These are phyloP conservation scores for Pachliopta kotzebuea DNA, from an alignment of 2,888 invertebrate species.

Conservation along the genomic window DNA sequence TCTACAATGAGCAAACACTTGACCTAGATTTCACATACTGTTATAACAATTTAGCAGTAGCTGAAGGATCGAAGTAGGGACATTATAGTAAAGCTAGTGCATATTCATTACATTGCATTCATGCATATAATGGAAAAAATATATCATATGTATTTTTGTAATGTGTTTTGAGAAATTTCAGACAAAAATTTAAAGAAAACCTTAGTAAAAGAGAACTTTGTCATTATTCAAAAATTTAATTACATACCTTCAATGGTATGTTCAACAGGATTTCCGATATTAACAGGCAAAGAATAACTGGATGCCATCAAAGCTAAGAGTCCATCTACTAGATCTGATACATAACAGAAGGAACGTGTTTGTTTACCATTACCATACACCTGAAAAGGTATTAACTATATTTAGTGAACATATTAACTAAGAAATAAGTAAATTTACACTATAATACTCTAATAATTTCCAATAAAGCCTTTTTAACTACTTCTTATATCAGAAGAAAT, in stretches of 20 bases:
- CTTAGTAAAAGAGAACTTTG: background rate
- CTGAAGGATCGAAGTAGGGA: too few species aligned
- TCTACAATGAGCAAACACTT: too few species aligned
- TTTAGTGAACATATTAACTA: background rate
- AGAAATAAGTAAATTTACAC: too few species aligned
- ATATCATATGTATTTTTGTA: too few species aligned
- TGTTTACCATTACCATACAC: constrained; percentile 93
- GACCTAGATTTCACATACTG: too few species aligned
- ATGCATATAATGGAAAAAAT: too few species aligned
- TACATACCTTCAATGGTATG: constrained; percentile 92
- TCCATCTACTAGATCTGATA: constrained; percentile 97
- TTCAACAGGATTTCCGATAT: constrained; percentile 98
- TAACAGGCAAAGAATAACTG: constrained; percentile 95
- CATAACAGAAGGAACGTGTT: constrained; percentile 98
- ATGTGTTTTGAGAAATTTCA: background rate
- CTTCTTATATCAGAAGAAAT: too few species aligned
- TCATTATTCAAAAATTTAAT: background rate
- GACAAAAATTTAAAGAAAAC: background rate
- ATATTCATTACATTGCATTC: too few species aligned
- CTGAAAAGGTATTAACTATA: constrained; percentile 53
- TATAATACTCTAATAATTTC: too few species aligned
- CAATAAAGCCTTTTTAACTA: too few species aligned
- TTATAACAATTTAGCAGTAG: too few species aligned
- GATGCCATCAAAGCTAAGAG: constrained; percentile 95
- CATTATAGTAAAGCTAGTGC: too few species aligned